A percentile compares a stretch with the other conserved stretches of the same genome.
phyloP scores from a whole-genome alignment of 2,888 invertebrate species.

The Miltochrista miniata region DNA sequence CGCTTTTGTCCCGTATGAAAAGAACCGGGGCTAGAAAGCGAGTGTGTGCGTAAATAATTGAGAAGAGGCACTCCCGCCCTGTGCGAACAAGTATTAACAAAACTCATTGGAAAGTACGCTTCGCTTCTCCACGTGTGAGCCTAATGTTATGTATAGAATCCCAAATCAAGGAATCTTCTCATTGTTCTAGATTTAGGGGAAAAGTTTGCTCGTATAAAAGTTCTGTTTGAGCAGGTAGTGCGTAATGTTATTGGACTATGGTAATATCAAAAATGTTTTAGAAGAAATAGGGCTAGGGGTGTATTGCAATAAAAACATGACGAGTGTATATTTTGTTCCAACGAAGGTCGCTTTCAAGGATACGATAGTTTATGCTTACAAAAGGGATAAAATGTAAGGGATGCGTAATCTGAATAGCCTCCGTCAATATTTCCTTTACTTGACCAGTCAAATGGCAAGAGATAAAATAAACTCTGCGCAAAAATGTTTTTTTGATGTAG shows the following conservation, averaged over 20 bases:
- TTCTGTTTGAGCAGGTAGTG: not conserved
- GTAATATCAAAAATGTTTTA: not conserved
- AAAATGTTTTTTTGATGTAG: no score
- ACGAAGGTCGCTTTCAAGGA: no score
- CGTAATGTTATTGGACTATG: not conserved
- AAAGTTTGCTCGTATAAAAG: constrained; percentile 13
- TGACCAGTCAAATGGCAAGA: no score
- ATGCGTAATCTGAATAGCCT: no score
- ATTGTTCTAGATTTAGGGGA: constrained; percentile 24
- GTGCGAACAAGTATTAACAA: constrained; percentile 65
- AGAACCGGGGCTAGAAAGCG: constrained; percentile 71
- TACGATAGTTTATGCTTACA: no score
- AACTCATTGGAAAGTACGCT: constrained; percentile 60
- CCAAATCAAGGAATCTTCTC: constrained; percentile 23
- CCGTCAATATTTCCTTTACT: no score
- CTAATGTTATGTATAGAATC: constrained; percentile 31
- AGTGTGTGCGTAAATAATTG: constrained; percentile 79
- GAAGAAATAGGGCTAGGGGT: not conserved
- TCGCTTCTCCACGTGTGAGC: constrained; percentile 28
- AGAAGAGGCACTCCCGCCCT: constrained; percentile 60
- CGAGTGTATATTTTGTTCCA: no score
- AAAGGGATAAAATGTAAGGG: no score
- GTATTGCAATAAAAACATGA: no score
- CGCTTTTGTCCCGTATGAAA: constrained; percentile 77
- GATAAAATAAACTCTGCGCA: no score